A percentile compares a stretch with the other conserved stretches of the same genome.
phyloP scores from a whole-genome alignment of 2,888 invertebrate genomes.

The Homarus gammarus region DNA sequence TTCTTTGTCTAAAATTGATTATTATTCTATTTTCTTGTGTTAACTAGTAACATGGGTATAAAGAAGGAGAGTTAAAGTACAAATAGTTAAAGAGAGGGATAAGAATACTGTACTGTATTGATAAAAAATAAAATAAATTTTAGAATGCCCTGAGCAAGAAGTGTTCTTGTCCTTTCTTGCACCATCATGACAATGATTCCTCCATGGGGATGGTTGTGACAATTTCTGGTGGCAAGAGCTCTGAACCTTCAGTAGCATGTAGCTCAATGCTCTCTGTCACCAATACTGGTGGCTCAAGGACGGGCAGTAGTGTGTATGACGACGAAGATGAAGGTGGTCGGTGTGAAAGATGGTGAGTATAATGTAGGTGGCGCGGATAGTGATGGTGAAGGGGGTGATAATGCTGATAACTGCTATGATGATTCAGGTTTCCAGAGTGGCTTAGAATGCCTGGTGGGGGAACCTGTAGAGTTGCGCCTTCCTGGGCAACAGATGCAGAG shows the following conservation, averaged over 20 bases:
- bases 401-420: constrained; percentile 42
- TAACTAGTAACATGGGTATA: not conserved
- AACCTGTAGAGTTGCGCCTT: constrained; percentile 48
- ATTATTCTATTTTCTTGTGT: not conserved
- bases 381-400: constrained; percentile 56
- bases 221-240: constrained; percentile 58
- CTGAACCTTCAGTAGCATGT: constrained; percentile 46
- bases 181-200: constrained; percentile 72
- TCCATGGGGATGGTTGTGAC: constrained; percentile 66
- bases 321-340: constrained; percentile 50
- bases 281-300: constrained; percentile 53
- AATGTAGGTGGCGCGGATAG: constrained; percentile 35
- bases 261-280: constrained; percentile 60
- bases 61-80: not conserved
- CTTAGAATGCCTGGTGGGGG: constrained; percentile 53
- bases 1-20: not conserved
- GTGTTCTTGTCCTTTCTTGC: constrained; percentile 48
- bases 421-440: constrained; percentile 29
- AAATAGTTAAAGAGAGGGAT: not conserved
- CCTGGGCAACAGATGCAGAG: constrained; percentile 65
- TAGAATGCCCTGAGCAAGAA: constrained; percentile 69
- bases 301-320: constrained; percentile 54
- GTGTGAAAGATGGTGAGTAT: constrained; percentile 18
- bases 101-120: no score
- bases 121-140: constrained; percentile 14